phyloP scores from a whole-genome alignment of 1,140 invertebrate species.

The Chrysoperla carnea region DNA sequence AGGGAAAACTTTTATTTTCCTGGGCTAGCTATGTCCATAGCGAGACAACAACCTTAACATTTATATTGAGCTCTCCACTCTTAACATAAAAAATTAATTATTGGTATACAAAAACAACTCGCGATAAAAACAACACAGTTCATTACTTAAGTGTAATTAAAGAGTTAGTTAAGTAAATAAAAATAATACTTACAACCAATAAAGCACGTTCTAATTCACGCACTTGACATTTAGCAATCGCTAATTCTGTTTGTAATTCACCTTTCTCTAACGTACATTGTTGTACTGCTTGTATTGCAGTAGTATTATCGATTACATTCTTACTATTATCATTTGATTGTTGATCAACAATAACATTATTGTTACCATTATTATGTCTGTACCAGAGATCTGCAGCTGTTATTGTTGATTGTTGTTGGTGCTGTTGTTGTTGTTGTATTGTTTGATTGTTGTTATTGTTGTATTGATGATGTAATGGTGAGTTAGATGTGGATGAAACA shows the following conservation, averaged over 20 bases:
- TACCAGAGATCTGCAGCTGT: neutral
- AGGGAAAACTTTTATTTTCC: too few species aligned
- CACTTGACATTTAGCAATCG: conserved; percentile 20
- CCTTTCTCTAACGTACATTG: conserved; percentile 8
- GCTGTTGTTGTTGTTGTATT: neutral
- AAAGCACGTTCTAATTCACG: conserved; percentile 14
- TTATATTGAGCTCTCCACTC: too few species aligned
- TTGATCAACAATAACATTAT: conserved; percentile 24
- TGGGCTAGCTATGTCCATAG: too few species aligned
- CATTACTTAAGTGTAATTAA: too few species aligned
- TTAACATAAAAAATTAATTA: too few species aligned
- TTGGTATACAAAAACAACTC: too few species aligned
- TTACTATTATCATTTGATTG: conserved; percentile 7
- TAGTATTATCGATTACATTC: conserved; percentile 6
- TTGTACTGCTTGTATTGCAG: neutral
- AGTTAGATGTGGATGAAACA: conserved; percentile 16
- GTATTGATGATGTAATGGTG: conserved; percentile 14
- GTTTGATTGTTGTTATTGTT: neutral
- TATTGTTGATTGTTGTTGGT: neutral
- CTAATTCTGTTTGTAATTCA: conserved; percentile 15
- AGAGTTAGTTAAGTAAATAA: too few species aligned
- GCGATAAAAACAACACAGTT: too few species aligned
- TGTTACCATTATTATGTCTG: conserved; percentile 13
- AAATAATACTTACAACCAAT: conserved; percentile 10
- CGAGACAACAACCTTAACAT: too few species aligned